Evolutionary conservation across 1,140 invertebrate species (phyloP).

Genomic region (Hypothenemus hampei): DNA sequence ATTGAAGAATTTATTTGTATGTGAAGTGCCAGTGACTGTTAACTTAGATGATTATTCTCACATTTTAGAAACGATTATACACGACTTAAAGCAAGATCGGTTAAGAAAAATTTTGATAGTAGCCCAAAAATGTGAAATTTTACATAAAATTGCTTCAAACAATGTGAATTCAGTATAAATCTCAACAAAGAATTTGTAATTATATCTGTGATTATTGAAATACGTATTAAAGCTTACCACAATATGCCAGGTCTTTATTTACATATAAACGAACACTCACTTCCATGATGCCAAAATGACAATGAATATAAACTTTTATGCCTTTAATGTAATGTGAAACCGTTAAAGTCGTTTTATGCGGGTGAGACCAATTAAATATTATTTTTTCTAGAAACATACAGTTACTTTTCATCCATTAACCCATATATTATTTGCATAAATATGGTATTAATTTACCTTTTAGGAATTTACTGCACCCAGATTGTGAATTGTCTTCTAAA

Average conservation of each 20-base stretch:
- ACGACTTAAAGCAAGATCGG: background rate
- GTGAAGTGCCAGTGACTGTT: slow-evolving; percentile 1
- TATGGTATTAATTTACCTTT: no score
- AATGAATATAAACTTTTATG: no score
- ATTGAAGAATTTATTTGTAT: slow-evolving; percentile 5
- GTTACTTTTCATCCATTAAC: no score
- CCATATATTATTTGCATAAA: no score
- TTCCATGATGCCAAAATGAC: no score
- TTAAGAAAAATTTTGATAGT: slow-evolving; percentile 1
- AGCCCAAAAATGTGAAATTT: background rate
- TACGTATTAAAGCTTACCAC: background rate
- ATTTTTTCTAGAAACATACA: no score
- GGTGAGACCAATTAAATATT: background rate
- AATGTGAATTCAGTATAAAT: background rate
- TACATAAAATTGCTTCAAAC: background rate
- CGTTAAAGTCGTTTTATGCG: background rate
- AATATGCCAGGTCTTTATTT: background rate
- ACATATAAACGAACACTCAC: slow-evolving; percentile 6
- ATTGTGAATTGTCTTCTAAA: no score
- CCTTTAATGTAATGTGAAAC: no score
- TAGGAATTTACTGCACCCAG: no score
- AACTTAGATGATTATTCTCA: background rate
- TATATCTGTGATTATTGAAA: background rate
- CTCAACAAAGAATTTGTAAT: background rate
- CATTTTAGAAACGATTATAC: background rate